Percentiles rank a stretch among this genome's conserved stretches.
These are phyloP conservation scores for Parambassis ranga DNA, from an alignment of 2,797 vertebrate genomes.

Conservation along the genomic window DNA sequence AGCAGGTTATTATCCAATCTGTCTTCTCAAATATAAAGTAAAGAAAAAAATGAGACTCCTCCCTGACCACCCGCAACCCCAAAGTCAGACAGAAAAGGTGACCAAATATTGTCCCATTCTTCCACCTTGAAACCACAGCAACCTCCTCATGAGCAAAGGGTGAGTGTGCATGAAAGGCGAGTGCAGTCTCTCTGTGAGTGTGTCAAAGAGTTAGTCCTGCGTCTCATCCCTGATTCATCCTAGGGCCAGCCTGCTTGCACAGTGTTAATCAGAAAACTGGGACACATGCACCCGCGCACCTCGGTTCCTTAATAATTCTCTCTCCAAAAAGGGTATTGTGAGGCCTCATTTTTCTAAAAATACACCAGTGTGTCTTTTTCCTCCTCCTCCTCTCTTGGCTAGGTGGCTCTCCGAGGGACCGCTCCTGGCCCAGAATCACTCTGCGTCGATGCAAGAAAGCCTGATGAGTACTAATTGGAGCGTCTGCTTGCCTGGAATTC, in stretches of 20 bases:
- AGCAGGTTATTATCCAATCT: slow-evolving; percentile 49
- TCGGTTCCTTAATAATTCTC: slow-evolving; percentile 83
- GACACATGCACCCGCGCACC: slow-evolving; percentile 79
- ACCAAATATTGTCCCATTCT: slow-evolving; percentile 46
- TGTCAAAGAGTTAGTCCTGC: slow-evolving; percentile 72
- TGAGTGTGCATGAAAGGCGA: slow-evolving; percentile 66
- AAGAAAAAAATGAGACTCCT: neutral
- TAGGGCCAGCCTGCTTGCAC: slow-evolving; percentile 71
- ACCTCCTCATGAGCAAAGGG: slow-evolving; percentile 50
- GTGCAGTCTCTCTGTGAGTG: slow-evolving; percentile 57
- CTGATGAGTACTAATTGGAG: slow-evolving; percentile 78
- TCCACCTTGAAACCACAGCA: slow-evolving; percentile 46
- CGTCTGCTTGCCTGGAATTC: slow-evolving; percentile 64
- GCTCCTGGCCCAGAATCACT: slow-evolving; percentile 85
- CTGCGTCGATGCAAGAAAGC: slow-evolving; percentile 65
- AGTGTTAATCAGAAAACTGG: slow-evolving; percentile 84
- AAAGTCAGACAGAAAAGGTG: slow-evolving; percentile 47
- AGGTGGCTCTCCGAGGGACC: slow-evolving; percentile 82
- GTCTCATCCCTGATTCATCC: slow-evolving; percentile 76
- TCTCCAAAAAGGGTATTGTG: slow-evolving; percentile 84
- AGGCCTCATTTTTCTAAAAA: slow-evolving; percentile 88
- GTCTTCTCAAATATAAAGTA: slow-evolving; percentile 24
- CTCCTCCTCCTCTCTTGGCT: slow-evolving; percentile 77
- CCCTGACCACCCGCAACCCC: slow-evolving; percentile 23
- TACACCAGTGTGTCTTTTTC: slow-evolving; percentile 75